phyloP scores from a whole-genome alignment of 2,113 vertebrate species.

The Cebidichthys violaceus region DNA sequence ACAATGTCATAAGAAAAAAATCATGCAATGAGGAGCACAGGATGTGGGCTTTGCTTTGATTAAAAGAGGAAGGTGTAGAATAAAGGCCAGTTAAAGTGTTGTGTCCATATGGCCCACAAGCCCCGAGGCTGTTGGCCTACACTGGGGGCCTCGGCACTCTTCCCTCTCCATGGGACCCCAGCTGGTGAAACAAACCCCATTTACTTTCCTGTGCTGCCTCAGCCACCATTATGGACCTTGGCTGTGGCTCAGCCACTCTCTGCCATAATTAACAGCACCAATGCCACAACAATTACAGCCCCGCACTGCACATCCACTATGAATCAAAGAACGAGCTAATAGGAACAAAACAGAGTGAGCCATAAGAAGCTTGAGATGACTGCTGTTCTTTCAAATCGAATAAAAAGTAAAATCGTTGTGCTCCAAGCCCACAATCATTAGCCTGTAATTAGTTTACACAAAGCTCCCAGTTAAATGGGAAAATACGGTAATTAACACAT shows the following conservation, averaged over 20 bases:
- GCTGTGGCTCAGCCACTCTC: constrained; percentile 98
- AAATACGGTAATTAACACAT: constrained; percentile 98
- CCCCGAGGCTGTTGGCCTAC: constrained; percentile 90
- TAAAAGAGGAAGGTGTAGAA: constrained; percentile 86
- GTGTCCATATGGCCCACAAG: constrained; percentile 96
- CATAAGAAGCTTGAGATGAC: constrained; percentile 89
- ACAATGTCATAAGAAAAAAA: constrained; percentile 64
- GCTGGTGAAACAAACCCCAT: constrained; percentile 97
- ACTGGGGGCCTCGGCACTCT: constrained; percentile 88
- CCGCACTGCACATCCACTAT: constrained; percentile 89
- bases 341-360: constrained; percentile 90
- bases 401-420: constrained; percentile 95
- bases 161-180: constrained; percentile 95
- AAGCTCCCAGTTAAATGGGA: constrained; percentile 98
- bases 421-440: constrained; percentile 96
- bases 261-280: constrained; percentile 99
- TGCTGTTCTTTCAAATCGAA: constrained; percentile 89
- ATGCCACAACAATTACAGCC: constrained; percentile 98
- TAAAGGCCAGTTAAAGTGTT: constrained; percentile 84
- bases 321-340: constrained; percentile 96
- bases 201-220: constrained; percentile 93
- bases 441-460: constrained; percentile 99
- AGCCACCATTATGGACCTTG: constrained; percentile 98
- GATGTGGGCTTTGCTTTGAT: constrained; percentile 86
- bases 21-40: constrained; percentile 70